Evolutionary conservation across 2,797 vertebrate species (phyloP), one percentile per base, ranked within the genome.

Genomic region (Hafferia zeledoni): DNA sequence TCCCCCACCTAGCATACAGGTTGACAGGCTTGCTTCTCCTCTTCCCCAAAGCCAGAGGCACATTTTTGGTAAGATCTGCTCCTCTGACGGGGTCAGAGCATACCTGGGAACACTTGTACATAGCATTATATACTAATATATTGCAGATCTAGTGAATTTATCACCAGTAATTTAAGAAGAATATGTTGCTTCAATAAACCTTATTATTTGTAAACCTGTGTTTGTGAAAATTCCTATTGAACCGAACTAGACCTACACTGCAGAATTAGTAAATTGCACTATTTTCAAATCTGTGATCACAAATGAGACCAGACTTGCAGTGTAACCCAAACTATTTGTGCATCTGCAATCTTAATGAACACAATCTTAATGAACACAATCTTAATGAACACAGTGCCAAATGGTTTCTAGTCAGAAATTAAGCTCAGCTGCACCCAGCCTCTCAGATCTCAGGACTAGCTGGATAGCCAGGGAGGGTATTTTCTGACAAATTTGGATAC

Each of bases 61-160:
- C 5, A 46, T 23, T 25, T 80, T 64, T 71, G 20, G 37, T 52
- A 46, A n/a, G 37, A 30, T 33, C 33, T 30, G 31, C 2, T 1
- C 24, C 24, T 70, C 50, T 70, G 37, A 18, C 14, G 50, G 57
- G 46, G 50, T 52, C 0, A 0, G 9, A 46, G 14, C 14, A 41
- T 52, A 52, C 17, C 25, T 0, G 0, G 20, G n/a, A 83, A 57
- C 24, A 30, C 10, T 77, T 0, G 0, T 18, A 16, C 10, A 17
- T 13, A 70, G 65, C 14, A 64, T 25, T 46, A 31, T 18, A 11
- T 39, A 37, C 17, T 30, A 46, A 39, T 23, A 46, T 33, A 57
- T 77, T 19, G 24, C 57, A 71, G 30, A 10, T 27, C 10, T 41
- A 35, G 33, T 19, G 33, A 65, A 64, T 5, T 52, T 46, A 33